A percentile compares a stretch with the other conserved stretches of the same genome.
Conservation (phyloP, 2,113 vertebrate species). For the Ciconia maguari region DNA sequence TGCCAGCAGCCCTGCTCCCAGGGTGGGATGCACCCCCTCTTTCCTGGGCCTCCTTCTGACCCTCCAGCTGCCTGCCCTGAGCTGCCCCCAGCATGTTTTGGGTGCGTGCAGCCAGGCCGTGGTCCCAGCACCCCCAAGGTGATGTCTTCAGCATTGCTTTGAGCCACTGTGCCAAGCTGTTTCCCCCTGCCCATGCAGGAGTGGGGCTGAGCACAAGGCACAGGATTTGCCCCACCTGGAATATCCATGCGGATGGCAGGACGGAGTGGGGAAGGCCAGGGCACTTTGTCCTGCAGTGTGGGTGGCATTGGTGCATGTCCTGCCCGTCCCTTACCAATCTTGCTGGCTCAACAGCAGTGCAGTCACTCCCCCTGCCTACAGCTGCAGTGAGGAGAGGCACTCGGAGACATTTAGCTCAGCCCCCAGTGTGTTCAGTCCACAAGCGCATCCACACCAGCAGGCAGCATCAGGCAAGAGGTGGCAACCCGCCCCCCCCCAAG, state of each 20-base stretch:
- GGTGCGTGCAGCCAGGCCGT: background rate
- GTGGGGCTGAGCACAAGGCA: background rate
- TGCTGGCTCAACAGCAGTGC: background rate
- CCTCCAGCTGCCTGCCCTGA: background rate
- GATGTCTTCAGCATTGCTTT: background rate
- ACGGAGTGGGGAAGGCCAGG: accelerated
- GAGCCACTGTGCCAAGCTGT: background rate
- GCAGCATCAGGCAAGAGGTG: background rate
- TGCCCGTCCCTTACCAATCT: background rate
- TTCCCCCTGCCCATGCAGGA: background rate
- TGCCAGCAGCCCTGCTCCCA: background rate
- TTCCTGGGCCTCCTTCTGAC: background rate
- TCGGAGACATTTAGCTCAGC: background rate
- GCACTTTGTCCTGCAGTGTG: background rate
- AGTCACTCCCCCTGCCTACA: background rate
- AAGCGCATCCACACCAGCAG: background rate
- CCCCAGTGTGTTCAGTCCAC: background rate
- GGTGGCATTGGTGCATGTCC: background rate
- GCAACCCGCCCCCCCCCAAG: background rate
- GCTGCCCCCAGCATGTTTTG: accelerated
- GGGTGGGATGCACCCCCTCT: background rate
- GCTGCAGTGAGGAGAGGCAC: background rate
- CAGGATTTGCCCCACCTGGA: constrained; percentile 14
- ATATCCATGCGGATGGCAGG: background rate
- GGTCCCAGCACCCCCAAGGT: background rate